A percentile compares a stretch with the other conserved stretches of the same genome.
phyloP scores from a whole-genome alignment of 2,888 invertebrate species.

The Athrips mouffetella region DNA sequence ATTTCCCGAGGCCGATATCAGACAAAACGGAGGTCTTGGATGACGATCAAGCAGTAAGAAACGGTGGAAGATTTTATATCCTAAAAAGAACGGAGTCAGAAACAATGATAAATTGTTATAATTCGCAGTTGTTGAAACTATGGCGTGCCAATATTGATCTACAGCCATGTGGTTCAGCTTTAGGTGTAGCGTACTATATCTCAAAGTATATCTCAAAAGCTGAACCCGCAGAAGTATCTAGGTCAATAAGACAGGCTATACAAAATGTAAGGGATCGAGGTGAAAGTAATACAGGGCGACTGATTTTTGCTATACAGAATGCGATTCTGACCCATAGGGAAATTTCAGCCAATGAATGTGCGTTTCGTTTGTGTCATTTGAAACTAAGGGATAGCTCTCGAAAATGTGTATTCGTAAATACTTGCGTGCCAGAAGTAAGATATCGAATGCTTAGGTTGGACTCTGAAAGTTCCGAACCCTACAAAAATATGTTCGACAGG shows the following conservation, averaged over 20 bases:
- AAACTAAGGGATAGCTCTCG: slow-evolving; percentile 9
- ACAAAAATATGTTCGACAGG: slow-evolving; percentile 13
- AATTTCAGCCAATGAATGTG: slow-evolving; percentile 22
- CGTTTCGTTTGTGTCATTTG: slow-evolving; percentile 23
- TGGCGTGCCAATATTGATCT: slow-evolving; percentile 30
- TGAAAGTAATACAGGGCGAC: background rate
- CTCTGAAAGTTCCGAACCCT: background rate
- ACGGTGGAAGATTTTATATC: slow-evolving; percentile 27
- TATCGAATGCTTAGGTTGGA: slow-evolving; percentile 5
- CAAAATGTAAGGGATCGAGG: background rate
- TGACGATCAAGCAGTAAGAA: slow-evolving; percentile 33
- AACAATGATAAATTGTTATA: slow-evolving; percentile 3
- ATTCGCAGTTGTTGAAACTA: slow-evolving; percentile 21
- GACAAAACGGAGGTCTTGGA: slow-evolving; percentile 26
- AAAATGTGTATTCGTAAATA: slow-evolving; percentile 11
- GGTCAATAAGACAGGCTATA: background rate
- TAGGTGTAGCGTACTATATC: slow-evolving; percentile 21
- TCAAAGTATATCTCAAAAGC: background rate
- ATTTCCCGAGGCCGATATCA: slow-evolving; percentile 27
- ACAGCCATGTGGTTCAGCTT: slow-evolving; percentile 25
- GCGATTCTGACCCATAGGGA: slow-evolving; percentile 16
- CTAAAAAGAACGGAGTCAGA: slow-evolving; percentile 6
- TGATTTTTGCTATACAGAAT: slow-evolving; percentile 1
- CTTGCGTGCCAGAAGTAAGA: background rate
- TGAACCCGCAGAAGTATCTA: background rate